Evolutionary conservation across 2,797 vertebrate genomes (phyloP).

Genomic region (Anisognathus igniventris): DNA sequence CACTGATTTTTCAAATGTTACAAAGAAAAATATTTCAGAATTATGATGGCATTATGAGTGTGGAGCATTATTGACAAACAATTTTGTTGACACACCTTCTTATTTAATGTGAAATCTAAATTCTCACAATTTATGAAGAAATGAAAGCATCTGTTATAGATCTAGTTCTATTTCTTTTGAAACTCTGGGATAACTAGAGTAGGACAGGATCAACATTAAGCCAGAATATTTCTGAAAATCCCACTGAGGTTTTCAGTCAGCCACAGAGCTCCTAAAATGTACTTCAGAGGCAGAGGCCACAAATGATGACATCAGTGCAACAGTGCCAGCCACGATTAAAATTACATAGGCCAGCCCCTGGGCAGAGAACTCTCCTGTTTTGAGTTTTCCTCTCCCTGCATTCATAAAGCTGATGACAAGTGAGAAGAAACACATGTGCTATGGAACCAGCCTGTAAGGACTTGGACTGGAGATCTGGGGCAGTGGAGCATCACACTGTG

Average conservation of each 20-base stretch:
- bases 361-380: background rate
- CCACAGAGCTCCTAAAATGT: background rate
- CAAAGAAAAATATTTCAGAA: background rate
- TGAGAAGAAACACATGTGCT: fast-evolving
- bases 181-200: background rate
- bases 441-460: fast-evolving
- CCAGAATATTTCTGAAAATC: background rate
- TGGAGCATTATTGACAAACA: background rate
- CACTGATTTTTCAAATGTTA: background rate
- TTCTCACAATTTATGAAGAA: background rate
- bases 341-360: background rate
- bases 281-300: background rate
- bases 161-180: background rate
- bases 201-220: background rate
- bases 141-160: background rate
- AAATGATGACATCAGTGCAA: background rate
- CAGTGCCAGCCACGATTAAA: background rate
- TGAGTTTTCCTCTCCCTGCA: background rate
- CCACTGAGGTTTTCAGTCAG: background rate
- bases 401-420: background rate
- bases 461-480: background rate
- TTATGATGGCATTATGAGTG: background rate
- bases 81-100: background rate
- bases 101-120: background rate
- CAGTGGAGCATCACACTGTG: background rate